These are phyloP conservation scores for Ctenoplectra terminalis DNA, from an alignment of 1,140 invertebrate genomes.

Conservation along the genomic window DNA sequence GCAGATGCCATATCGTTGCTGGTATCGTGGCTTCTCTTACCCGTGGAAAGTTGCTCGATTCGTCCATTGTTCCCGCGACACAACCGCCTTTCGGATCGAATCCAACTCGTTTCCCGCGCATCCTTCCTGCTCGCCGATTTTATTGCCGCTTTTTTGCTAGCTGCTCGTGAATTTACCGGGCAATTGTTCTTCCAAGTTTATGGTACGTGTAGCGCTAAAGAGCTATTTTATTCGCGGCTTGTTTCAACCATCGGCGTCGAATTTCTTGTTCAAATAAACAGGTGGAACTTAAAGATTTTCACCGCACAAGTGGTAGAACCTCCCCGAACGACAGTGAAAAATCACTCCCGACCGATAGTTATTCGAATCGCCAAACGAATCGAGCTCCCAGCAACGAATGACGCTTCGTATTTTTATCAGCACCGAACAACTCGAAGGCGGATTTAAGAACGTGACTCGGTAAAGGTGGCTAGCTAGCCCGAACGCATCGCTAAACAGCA, in stretches of 20 bases:
- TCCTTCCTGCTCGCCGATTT: slow-evolving; percentile 36
- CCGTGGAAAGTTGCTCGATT: slow-evolving; percentile 52
- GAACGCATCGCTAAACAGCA: slow-evolving; percentile 25
- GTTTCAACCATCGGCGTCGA: neutral
- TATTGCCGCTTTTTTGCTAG: slow-evolving; percentile 52
- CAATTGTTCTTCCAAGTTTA: slow-evolving; percentile 50
- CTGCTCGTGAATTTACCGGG: slow-evolving; percentile 39
- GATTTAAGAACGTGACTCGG: slow-evolving; percentile 36
- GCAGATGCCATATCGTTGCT: slow-evolving; percentile 47
- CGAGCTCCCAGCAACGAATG: too few species aligned
- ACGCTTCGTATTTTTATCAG: neutral
- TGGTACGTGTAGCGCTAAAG: slow-evolving; percentile 2
- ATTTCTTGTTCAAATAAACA: too few species aligned
- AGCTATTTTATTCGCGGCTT: neutral
- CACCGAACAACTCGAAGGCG: neutral
- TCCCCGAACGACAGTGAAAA: too few species aligned
- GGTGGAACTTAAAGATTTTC: too few species aligned
- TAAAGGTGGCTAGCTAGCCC: slow-evolving; percentile 15
- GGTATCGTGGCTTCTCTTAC: too few species aligned
- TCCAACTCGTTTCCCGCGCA: slow-evolving; percentile 32
- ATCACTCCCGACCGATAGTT: too few species aligned
- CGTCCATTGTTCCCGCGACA: slow-evolving; percentile 59
- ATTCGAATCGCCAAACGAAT: too few species aligned
- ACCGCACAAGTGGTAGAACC: too few species aligned
- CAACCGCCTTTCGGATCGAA: neutral